A percentile compares a stretch with the other conserved stretches of the same genome.
Evolutionary conservation across 2,113 vertebrate genomes (phyloP).

Genomic region (Callaeas wilsoni): DNA sequence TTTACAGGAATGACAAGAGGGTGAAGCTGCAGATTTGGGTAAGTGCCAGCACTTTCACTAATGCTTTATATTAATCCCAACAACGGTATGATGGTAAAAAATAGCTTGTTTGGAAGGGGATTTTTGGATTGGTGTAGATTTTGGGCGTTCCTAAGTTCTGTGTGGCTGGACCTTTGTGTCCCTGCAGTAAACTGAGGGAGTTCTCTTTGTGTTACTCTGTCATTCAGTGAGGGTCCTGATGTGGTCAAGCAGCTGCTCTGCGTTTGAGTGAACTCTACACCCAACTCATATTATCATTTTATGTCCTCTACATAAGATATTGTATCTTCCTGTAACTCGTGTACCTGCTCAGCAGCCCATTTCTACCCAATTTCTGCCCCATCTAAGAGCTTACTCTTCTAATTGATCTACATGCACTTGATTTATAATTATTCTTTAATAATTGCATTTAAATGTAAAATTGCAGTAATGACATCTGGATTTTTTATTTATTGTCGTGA

Average conservation of each 20-base stretch:
- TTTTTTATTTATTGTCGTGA: not conserved
- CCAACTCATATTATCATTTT: not conserved
- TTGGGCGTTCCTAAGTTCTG: not conserved
- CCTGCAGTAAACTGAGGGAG: not conserved
- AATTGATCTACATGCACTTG: not conserved
- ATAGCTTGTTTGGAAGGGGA: not conserved
- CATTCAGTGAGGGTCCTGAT: not conserved
- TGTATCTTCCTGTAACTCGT: not conserved
- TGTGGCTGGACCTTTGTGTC: not conserved
- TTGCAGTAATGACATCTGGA: not conserved
- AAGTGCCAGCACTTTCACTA: conserved; percentile 49
- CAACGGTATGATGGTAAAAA: not conserved
- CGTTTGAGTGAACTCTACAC: not conserved
- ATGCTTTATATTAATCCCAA: not conserved
- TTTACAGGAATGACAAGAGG: conserved; percentile 95
- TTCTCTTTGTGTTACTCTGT: not conserved
- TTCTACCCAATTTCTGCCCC: not conserved
- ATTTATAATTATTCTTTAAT: not conserved
- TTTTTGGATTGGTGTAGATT: not conserved
- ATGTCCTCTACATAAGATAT: not conserved
- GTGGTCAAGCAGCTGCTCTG: not conserved
- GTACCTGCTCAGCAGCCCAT: not conserved
- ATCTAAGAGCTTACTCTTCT: not conserved
- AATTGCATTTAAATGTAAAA: not conserved
- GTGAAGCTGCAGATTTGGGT: conserved; percentile 99